Evolutionary conservation across 2,888 invertebrate genomes (phyloP).

Genomic region (Lamellibrachia satsuma): DNA sequence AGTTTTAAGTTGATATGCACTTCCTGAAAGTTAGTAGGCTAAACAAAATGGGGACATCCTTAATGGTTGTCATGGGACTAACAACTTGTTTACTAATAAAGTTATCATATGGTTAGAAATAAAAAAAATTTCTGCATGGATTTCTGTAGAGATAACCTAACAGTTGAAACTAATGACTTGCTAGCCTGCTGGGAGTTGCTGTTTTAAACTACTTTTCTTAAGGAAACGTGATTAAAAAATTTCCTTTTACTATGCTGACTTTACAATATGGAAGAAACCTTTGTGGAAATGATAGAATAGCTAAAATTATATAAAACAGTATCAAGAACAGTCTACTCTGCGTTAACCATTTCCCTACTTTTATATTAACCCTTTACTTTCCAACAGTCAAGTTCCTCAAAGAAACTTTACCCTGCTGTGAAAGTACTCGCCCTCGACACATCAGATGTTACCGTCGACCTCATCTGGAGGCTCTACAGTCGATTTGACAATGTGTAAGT

Average conservation of each 20-base stretch:
- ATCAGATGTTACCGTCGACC: slow-evolving; percentile 50
- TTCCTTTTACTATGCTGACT: no score
- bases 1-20: neutral
- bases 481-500: slow-evolving; percentile 25
- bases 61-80: neutral
- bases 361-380: neutral
- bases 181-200: neutral
- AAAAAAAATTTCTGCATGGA: neutral
- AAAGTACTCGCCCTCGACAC: slow-evolving; percentile 46
- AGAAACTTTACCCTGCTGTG: neutral
- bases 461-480: slow-evolving; percentile 53
- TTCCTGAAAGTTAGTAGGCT: neutral
- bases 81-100: neutral
- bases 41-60: neutral
- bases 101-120: neutral
- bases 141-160: neutral
- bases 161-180: neutral
- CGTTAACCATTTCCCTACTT: neutral
- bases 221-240: no score
- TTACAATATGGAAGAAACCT: no score
- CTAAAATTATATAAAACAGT: neutral
- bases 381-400: neutral
- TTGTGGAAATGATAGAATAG: no score
- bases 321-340: neutral
- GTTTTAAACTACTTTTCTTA: no score